Evolutionary conservation across 2,888 invertebrate genomes (phyloP).

Genomic region (Campaea margaritaria): DNA sequence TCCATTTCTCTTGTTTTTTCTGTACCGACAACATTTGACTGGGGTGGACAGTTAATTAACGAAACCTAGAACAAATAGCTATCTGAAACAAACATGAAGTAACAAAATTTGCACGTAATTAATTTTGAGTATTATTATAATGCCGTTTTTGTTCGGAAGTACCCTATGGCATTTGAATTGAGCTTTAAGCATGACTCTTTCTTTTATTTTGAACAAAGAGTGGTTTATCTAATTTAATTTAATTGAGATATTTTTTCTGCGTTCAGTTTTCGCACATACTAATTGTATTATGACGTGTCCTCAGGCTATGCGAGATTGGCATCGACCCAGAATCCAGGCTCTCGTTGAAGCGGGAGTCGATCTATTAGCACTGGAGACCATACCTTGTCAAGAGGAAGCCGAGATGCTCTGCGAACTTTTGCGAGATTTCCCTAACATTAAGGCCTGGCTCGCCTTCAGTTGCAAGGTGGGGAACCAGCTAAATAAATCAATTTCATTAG

Average conservation of each 20-base stretch:
- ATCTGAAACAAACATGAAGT: slow-evolving; percentile 63
- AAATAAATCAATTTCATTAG: not conserved
- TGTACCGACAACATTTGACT: slow-evolving; percentile 71
- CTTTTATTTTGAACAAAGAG: not conserved
- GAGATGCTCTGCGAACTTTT: slow-evolving; percentile 92
- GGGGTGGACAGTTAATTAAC: slow-evolving; percentile 81
- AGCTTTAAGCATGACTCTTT: not conserved
- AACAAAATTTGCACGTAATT: slow-evolving; percentile 50
- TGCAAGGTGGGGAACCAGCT: slow-evolving; percentile 87
- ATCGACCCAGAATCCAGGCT: slow-evolving; percentile 91
- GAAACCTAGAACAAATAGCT: slow-evolving; percentile 74
- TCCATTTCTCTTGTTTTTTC: slow-evolving; percentile 74
- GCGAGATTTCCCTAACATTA: slow-evolving; percentile 90
- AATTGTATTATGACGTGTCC: slow-evolving; percentile 23
- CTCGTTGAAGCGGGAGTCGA: slow-evolving; percentile 93
- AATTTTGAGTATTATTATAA: slow-evolving; percentile 42
- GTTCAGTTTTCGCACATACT: not conserved
- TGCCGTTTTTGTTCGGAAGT: slow-evolving; percentile 27
- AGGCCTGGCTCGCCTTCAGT: slow-evolving; percentile 95
- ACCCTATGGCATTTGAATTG: slow-evolving; percentile 13
- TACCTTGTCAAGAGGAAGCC: slow-evolving; percentile 95
- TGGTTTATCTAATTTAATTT: too few relatives aligned
- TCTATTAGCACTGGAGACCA: slow-evolving; percentile 95
- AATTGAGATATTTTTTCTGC: too few relatives aligned
- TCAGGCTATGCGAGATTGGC: slow-evolving; percentile 91